A percentile compares a stretch with the other conserved stretches of the same genome.
Conservation (phyloP, 1,140 invertebrate genomes). For the Triops cancriformis region DNA sequence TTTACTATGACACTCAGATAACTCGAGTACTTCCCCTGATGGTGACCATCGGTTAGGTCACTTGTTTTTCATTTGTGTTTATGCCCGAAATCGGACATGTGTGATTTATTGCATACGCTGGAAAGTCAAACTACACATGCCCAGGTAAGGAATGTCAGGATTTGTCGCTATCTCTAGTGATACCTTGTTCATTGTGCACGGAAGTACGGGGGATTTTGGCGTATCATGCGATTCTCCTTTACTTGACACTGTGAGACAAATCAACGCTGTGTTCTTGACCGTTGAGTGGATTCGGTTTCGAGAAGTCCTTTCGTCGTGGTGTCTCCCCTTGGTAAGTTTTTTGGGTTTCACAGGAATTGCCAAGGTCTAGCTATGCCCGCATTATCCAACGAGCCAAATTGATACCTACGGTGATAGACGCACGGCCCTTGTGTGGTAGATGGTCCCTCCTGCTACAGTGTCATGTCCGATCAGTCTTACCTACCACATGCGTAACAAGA, state of each 20-base stretch:
- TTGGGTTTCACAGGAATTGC: not conserved
- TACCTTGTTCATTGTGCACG: no score
- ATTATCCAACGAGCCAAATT: not conserved
- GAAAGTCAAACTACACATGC: no score
- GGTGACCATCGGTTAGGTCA: no score
- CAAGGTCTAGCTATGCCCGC: not conserved
- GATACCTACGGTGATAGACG: not conserved
- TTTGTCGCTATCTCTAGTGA: no score
- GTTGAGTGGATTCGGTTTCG: not conserved
- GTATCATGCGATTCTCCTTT: not conserved
- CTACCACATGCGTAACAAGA: not conserved
- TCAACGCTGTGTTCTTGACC: not conserved
- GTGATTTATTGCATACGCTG: no score
- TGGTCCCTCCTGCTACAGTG: not conserved
- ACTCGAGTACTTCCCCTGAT: no score
- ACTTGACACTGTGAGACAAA: not conserved
- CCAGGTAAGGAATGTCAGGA: no score
- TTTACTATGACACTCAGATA: no score
- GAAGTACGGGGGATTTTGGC: no score
- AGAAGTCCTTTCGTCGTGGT: not conserved
- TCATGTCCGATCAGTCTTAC: not conserved
- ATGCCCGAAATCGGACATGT: no score
- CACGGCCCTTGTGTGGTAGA: not conserved
- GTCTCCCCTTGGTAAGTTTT: not conserved
- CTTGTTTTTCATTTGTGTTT: no score